Conservation (phyloP, 2,113 vertebrate species). For the Aegithalos caudatus region DNA sequence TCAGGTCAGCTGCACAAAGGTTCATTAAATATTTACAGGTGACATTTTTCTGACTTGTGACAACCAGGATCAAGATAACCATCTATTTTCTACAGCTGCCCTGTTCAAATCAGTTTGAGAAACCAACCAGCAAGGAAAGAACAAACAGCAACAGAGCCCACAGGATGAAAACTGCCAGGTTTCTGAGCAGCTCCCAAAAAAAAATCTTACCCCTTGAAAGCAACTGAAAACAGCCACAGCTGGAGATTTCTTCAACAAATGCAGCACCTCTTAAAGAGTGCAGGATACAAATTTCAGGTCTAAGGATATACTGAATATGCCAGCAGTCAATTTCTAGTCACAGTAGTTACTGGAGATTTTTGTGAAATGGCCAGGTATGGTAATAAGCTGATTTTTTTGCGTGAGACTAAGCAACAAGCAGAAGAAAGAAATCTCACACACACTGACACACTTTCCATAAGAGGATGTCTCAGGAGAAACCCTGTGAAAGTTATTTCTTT, state of each 20-base stretch:
- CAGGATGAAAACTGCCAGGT: background rate
- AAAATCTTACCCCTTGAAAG: background rate
- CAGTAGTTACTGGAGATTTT: background rate
- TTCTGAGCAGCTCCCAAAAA: background rate
- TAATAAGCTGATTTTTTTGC: background rate
- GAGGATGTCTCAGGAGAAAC: background rate
- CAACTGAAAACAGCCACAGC: background rate
- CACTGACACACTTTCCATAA: background rate
- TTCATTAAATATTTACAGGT: conserved; percentile 61
- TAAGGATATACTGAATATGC: background rate
- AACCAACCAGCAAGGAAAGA: background rate
- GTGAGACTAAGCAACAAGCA: background rate
- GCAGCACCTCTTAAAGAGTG: background rate
- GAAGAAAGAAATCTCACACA: background rate
- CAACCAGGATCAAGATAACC: conserved; percentile 48
- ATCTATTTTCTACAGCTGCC: background rate
- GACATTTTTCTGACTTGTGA: conserved; percentile 36
- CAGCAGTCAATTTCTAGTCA: background rate
- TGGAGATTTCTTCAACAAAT: background rate
- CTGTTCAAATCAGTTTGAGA: conserved; percentile 4
- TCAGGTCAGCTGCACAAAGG: conserved; percentile 37
- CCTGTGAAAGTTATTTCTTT: background rate
- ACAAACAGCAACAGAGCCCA: background rate
- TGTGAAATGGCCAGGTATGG: background rate
- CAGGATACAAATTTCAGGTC: background rate